A percentile compares a stretch with the other conserved stretches of the same genome.
Evolutionary conservation across 2,888 invertebrate species (phyloP).

Genomic region (Caenorhabditis sp.): DNA sequence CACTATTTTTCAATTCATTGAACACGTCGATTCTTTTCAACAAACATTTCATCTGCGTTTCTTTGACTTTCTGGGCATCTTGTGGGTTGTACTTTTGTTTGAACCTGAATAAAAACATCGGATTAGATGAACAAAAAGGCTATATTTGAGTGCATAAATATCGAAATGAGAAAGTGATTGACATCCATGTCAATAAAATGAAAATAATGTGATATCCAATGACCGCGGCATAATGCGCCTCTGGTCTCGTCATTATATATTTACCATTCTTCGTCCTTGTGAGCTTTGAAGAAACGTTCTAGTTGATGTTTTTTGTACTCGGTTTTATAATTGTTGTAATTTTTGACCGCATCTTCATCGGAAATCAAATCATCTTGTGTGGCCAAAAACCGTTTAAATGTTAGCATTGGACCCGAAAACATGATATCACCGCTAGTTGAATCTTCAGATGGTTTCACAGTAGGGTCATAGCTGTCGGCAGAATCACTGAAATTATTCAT

Average conservation of each 20-base stretch:
- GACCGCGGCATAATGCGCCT: conserved; percentile 65
- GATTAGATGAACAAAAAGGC: conserved; percentile 6
- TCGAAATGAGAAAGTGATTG: conserved; percentile 2
- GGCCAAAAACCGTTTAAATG: conserved; percentile 92
- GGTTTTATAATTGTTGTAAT: conserved; percentile 96
- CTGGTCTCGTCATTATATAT: conserved; percentile 44
- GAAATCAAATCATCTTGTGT: conserved; percentile 92
- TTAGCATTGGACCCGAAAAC: conserved; percentile 76
- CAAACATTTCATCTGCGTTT: conserved; percentile 80
- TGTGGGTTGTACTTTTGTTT: conserved; percentile 98
- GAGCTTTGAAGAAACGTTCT: conserved; percentile 96
- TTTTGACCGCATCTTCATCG: conserved; percentile 93
- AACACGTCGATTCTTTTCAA: conserved; percentile 87
- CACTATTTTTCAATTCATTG: conserved; percentile 80
- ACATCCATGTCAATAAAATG: conserved; percentile 36
- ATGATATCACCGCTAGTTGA: conserved; percentile 76
- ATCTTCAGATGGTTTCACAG: conserved; percentile 13
- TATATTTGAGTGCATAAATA: not conserved
- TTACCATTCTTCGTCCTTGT: conserved; percentile 99
- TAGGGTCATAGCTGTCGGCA: conserved; percentile 58
- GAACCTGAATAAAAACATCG: conserved; percentile 80
- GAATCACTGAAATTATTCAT: conserved; percentile 25
- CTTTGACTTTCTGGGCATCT: conserved; percentile 87
- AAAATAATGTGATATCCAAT: conserved; percentile 22
- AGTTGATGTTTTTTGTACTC: conserved; percentile 95